Percentiles rank a stretch among this genome's conserved stretches.
Conservation (phyloP, 2,797 vertebrate species). For the Platalea minor region DNA sequence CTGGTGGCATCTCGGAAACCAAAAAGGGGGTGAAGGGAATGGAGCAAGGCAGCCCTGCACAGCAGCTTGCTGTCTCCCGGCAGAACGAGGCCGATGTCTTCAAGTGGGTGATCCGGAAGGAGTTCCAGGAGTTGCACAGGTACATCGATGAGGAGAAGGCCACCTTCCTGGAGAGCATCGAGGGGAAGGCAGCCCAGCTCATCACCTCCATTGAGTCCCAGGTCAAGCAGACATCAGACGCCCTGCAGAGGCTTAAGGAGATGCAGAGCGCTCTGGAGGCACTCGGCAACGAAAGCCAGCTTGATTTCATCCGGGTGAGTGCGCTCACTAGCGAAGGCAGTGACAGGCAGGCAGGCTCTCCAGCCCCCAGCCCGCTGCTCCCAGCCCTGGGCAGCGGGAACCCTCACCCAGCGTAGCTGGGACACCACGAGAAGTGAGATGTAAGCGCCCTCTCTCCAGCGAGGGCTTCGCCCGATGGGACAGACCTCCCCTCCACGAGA, state of each 20-base stretch:
- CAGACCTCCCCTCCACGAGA: background rate
- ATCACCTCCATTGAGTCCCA: constrained; percentile 81
- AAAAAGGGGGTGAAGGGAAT: background rate
- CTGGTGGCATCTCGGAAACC: background rate
- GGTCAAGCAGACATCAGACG: constrained; percentile 73
- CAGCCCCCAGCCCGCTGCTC: background rate
- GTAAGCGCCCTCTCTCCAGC: background rate
- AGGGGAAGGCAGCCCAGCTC: constrained; percentile 74
- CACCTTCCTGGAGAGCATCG: constrained; percentile 76
- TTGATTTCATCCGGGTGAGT: constrained; percentile 82
- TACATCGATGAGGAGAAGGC: constrained; percentile 83
- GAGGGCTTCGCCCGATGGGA: background rate
- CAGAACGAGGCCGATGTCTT: constrained; percentile 87
- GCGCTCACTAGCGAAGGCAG: background rate
- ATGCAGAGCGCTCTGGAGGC: constrained; percentile 73
- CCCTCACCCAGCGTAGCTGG: background rate
- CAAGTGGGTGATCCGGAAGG: constrained; percentile 84
- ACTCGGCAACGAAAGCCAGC: constrained; percentile 76
- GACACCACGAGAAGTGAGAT: background rate
- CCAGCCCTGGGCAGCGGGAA: background rate
- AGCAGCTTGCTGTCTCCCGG: background rate
- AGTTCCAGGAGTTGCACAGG: constrained; percentile 83
- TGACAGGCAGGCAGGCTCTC: background rate
- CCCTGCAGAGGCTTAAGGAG: constrained; percentile 73
- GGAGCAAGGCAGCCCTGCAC: background rate